Evolutionary conservation across 1,140 invertebrate genomes (phyloP).

Genomic region (Ylistrum balloti): DNA sequence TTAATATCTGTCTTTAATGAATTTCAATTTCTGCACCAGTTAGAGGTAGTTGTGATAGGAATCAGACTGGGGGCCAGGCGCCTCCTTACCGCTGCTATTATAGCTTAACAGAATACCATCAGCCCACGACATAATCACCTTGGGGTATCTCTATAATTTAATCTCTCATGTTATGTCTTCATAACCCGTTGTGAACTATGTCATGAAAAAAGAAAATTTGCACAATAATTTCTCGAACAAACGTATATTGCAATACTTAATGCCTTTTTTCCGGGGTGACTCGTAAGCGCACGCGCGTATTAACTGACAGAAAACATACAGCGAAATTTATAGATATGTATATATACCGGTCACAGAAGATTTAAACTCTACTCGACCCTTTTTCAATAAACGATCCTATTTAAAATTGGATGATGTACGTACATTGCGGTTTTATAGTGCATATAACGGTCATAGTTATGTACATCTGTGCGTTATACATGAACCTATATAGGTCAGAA

Average conservation of each 20-base stretch:
- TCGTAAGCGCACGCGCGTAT: neutral
- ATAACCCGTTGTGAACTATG: neutral
- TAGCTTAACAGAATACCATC: neutral
- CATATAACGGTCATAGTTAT: neutral
- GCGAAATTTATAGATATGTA: neutral
- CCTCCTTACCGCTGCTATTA: neutral
- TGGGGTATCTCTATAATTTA: neutral
- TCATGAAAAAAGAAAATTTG: conserved; percentile 24
- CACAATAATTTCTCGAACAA: neutral
- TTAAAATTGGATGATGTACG: neutral
- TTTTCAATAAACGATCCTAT: neutral
- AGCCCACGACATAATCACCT: neutral
- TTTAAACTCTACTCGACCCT: conserved; percentile 15
- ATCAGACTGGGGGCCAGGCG: neutral
- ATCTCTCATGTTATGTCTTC: conserved; percentile 19
- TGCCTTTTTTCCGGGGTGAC: neutral
- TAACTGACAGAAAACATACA: conserved; percentile 5
- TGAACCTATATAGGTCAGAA: no score
- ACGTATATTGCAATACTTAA: neutral
- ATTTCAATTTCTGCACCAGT: no score
- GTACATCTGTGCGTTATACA: neutral
- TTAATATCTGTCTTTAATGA: conserved; percentile 12
- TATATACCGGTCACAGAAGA: neutral
- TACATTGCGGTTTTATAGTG: neutral
- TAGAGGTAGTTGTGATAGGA: neutral